phyloP scores from a whole-genome alignment of 2,113 vertebrate genomes.

The Xiphophorus maculatus region DNA sequence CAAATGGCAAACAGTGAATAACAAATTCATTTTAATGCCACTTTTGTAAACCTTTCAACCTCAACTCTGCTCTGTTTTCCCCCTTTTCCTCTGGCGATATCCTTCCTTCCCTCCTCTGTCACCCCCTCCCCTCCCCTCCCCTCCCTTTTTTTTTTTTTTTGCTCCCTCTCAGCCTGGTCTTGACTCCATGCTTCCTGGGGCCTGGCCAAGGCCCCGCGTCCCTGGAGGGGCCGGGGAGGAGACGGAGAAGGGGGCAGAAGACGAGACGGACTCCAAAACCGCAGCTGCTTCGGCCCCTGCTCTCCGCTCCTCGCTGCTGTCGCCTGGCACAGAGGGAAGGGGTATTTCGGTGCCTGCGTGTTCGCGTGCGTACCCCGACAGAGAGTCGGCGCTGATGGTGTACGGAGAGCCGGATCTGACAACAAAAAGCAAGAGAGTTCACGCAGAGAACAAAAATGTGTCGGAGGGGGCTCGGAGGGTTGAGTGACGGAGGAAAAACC shows the following conservation, averaged over 20 bases:
- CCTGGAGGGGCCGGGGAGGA: constrained; percentile 78
- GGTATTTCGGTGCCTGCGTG: constrained; percentile 61
- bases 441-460: constrained; percentile 80
- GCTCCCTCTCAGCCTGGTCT: constrained; percentile 75
- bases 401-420: constrained; percentile 81
- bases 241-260: constrained; percentile 78
- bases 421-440: constrained; percentile 80
- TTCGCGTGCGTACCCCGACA: constrained; percentile 66
- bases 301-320: constrained; percentile 63
- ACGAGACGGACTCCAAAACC: constrained; percentile 76
- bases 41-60: constrained; percentile 46
- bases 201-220: constrained; percentile 79
- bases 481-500: constrained; percentile 76
- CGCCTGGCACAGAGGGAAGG: constrained; percentile 76
- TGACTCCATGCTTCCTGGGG: constrained; percentile 81
- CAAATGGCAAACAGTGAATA: background rate
- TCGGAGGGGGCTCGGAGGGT: constrained; percentile 70
- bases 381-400: constrained; percentile 68
- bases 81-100: constrained; percentile 62
- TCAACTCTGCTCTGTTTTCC: constrained; percentile 63
- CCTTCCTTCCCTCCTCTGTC: constrained; percentile 54
- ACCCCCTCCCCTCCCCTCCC: no score
- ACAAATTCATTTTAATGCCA: constrained; percentile 8
- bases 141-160: constrained; percentile 24
- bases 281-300: constrained; percentile 75